phyloP scores from a whole-genome alignment of 2,797 vertebrate species.

The Lepus townsendii region DNA sequence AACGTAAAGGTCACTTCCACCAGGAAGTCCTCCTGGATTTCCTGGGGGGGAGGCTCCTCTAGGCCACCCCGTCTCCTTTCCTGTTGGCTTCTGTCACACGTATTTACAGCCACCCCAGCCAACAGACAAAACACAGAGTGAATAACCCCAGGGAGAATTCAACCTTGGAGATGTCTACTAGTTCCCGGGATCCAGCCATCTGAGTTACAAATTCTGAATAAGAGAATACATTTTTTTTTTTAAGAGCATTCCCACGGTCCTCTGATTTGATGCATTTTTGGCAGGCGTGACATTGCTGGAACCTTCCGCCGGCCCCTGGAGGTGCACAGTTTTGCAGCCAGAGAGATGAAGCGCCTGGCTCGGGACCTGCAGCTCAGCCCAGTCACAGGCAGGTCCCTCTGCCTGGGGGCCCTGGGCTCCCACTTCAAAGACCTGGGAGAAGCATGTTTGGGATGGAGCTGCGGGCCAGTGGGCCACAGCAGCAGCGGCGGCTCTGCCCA shows the following conservation, averaged over 20 bases:
- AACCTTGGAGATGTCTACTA: background rate
- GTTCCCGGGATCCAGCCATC: background rate
- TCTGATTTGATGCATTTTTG: background rate
- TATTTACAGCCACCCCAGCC: background rate
- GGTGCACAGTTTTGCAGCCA: background rate
- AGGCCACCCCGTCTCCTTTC: background rate
- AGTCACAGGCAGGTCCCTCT: background rate
- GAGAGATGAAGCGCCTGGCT: background rate
- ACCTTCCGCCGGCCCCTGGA: background rate
- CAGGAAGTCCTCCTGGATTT: slow-evolving; percentile 18
- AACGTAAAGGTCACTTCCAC: background rate
- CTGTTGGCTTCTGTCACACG: background rate
- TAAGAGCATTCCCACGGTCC: background rate
- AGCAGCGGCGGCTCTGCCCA: slow-evolving; percentile 24
- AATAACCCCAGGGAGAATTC: background rate
- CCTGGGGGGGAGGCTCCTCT: background rate
- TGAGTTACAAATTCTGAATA: background rate
- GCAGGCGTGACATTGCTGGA: background rate
- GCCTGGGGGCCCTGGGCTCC: slow-evolving; percentile 9
- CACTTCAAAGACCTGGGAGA: slow-evolving; percentile 58
- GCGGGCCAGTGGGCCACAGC: slow-evolving; percentile 6
- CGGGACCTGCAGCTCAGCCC: slow-evolving; percentile 29
- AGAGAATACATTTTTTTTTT: background rate
- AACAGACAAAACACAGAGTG: background rate
- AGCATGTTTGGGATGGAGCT: background rate